Evolutionary conservation across 2,113 vertebrate genomes (phyloP).

Genomic region (Diadophis punctatus): DNA sequence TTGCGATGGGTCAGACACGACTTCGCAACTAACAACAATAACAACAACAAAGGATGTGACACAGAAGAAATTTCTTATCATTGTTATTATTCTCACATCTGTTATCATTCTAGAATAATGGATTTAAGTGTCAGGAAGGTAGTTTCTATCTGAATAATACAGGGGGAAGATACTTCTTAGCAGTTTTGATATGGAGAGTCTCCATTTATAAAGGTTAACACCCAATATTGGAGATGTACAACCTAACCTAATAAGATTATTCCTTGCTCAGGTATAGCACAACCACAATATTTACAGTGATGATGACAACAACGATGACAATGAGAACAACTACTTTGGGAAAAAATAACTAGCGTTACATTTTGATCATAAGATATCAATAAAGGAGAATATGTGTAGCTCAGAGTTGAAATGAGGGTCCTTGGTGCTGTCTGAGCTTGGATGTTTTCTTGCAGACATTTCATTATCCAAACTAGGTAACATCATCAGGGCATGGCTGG

Average conservation of each 20-base stretch:
- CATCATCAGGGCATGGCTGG: background rate
- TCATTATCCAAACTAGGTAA: background rate
- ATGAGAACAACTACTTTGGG: background rate
- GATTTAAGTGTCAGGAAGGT: background rate
- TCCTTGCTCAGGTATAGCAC: background rate
- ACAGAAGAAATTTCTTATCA: background rate
- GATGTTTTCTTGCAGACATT: background rate
- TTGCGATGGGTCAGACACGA: no score
- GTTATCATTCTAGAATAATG: background rate
- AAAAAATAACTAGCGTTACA: background rate
- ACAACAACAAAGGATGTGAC: background rate
- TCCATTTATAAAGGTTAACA: background rate
- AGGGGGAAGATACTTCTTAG: background rate
- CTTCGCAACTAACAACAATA: no score
- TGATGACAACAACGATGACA: background rate
- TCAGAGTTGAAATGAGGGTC: background rate
- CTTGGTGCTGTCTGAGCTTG: background rate
- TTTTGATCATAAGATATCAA: background rate
- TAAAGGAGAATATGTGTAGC: background rate
- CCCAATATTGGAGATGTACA: background rate
- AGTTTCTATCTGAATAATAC: background rate
- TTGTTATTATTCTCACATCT: background rate
- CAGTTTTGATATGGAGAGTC: background rate
- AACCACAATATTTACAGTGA: background rate
- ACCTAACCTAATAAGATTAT: background rate